Evolutionary conservation across 2,888 invertebrate genomes (phyloP).

Genomic region (Ernsta delagoae): DNA sequence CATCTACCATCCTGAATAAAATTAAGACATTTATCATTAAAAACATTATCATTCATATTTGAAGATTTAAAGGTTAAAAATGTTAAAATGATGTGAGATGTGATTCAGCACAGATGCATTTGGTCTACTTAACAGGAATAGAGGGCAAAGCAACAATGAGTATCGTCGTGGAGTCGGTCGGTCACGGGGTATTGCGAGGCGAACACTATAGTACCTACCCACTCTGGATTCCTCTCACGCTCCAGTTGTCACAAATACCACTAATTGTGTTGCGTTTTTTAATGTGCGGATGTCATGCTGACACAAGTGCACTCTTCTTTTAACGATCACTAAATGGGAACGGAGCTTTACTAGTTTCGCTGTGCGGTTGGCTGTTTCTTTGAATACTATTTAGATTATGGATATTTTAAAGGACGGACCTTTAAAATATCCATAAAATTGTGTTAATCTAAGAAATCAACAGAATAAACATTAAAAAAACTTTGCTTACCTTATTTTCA

Average conservation of each 20-base stretch:
- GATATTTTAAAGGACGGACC: too few relatives aligned
- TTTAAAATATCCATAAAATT: too few relatives aligned
- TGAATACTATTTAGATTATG: not conserved
- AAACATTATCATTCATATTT: too few relatives aligned
- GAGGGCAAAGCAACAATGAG: slow-evolving; percentile 54
- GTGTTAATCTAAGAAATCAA: too few relatives aligned
- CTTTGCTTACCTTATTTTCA: too few relatives aligned
- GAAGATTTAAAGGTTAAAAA: too few relatives aligned
- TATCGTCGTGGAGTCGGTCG: slow-evolving; percentile 65
- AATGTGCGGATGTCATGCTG: slow-evolving; percentile 58
- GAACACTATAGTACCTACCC: slow-evolving; percentile 63
- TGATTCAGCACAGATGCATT: not conserved
- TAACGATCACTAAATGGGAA: slow-evolving; percentile 28
- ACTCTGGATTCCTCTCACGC: slow-evolving; percentile 80
- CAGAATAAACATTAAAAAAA: too few relatives aligned
- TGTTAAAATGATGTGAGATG: not conserved
- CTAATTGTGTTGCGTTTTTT: slow-evolving; percentile 76
- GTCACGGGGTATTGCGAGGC: slow-evolving; percentile 71
- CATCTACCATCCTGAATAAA: not conserved
- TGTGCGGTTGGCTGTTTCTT: slow-evolving; percentile 11
- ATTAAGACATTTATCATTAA: too few relatives aligned
- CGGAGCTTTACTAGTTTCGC: slow-evolving; percentile 22
- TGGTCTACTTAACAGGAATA: slow-evolving; percentile 48
- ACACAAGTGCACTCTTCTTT: slow-evolving; percentile 39
- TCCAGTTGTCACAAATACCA: slow-evolving; percentile 79